Conservation (phyloP, 2,888 invertebrate species). For the Macrophya alboannulata region DNA sequence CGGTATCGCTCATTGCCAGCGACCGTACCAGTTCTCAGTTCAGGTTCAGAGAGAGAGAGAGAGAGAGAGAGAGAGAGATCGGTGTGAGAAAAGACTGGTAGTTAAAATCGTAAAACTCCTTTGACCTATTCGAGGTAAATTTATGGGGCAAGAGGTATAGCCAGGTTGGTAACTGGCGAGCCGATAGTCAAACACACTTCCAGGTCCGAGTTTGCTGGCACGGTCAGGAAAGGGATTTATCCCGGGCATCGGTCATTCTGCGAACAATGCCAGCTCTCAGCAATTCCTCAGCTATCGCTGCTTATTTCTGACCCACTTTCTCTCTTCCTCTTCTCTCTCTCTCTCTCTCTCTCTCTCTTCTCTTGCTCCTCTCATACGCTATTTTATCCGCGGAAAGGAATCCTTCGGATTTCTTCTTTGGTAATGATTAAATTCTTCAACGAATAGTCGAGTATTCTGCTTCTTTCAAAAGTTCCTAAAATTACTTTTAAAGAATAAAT, state of each 20-base stretch:
- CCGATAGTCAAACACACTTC: conserved; percentile 46
- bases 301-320: conserved; percentile 66
- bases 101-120: conserved; percentile 27
- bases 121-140: conserved; percentile 29
- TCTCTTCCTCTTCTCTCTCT: conserved; percentile 53
- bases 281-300: conserved; percentile 65
- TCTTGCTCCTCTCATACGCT: conserved; percentile 17
- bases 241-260: conserved; percentile 62
- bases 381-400: conserved; percentile 56
- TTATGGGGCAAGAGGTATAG: conserved; percentile 6
- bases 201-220: conserved; percentile 9
- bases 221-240: conserved; percentile 61
- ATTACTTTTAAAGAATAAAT: neutral
- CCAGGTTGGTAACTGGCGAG: conserved; percentile 35
- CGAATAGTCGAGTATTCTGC: conserved; percentile 33
- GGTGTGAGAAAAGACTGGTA: neutral
- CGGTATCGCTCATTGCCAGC: no score
- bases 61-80: neutral
- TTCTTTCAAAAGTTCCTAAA: neutral
- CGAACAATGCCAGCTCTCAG: conserved; percentile 62
- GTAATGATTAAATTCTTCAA: conserved; percentile 68
- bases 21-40: no score
- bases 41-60: no score
- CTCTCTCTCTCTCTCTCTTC: neutral
- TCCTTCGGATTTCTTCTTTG: conserved; percentile 67